phyloP scores from a whole-genome alignment of 2,888 invertebrate species.

The Rotaria socialis region DNA sequence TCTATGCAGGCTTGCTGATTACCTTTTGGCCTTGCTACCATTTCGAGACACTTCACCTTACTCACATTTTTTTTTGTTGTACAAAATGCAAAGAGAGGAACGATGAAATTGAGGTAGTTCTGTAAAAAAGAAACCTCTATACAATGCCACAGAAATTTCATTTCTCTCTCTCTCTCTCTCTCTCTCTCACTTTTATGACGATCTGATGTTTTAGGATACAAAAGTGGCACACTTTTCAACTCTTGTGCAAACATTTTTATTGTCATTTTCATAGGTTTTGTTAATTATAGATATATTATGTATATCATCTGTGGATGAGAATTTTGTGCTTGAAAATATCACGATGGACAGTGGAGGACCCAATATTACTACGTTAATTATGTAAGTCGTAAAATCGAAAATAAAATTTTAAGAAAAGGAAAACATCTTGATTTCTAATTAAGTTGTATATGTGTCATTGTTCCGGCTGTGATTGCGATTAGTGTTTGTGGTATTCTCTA shows the following conservation, averaged over 20 bases:
- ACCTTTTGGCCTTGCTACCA: constrained; percentile 24
- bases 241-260: neutral
- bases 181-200: neutral
- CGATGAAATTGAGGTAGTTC: neutral
- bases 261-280: neutral
- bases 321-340: neutral
- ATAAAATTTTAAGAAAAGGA: no score
- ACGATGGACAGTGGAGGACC: neutral
- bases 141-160: neutral
- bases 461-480: constrained; percentile 1
- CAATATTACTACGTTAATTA: constrained; percentile 4
- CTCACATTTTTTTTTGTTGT: neutral
- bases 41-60: neutral
- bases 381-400: neutral
- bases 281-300: neutral
- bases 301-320: neutral
- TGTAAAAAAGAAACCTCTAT: neutral
- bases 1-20: neutral
- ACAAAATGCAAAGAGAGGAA: neutral
- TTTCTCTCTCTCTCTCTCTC: neutral
- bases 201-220: neutral
- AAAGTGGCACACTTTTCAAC: neutral
- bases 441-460: neutral
- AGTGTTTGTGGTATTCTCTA: neutral
- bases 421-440: neutral